Conservation (phyloP, 35 echinoderm and acorn worm species). For the Lytechinus pictus region DNA sequence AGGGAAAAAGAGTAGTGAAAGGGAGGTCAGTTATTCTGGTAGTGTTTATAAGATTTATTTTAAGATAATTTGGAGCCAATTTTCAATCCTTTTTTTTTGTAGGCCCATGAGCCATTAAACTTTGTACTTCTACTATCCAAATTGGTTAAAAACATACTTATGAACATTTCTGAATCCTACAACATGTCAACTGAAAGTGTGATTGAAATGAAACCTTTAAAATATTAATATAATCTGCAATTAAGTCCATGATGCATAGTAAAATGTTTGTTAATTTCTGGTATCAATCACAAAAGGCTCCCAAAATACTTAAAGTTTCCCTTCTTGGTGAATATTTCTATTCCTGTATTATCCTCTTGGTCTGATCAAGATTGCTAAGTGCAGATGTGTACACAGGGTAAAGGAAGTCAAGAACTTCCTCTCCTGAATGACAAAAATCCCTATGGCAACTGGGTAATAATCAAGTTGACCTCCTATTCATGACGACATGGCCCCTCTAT, state of each 20-base stretch:
- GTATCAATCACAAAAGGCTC: not conserved
- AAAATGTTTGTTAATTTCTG: not conserved
- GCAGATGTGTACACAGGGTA: not conserved
- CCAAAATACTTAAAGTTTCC: not conserved
- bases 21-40: no score
- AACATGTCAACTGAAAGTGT: no score
- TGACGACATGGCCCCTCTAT: not conserved
- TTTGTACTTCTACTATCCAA: no score
- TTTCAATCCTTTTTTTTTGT: no score
- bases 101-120: no score
- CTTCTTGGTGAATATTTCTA: not conserved
- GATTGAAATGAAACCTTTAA: no score
- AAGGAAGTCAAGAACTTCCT: conserved; percentile 2
- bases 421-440: not conserved
- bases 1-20: no score
- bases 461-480: not conserved
- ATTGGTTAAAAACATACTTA: no score
- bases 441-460: conserved; percentile 18
- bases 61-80: no score
- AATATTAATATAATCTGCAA: no score
- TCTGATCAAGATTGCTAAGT: not conserved
- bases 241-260: not conserved
- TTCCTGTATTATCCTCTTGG: not conserved
- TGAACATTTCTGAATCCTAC: no score
- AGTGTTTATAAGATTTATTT: no score